phyloP scores from a whole-genome alignment of 2,888 invertebrate genomes.

The Xanthia togata region DNA sequence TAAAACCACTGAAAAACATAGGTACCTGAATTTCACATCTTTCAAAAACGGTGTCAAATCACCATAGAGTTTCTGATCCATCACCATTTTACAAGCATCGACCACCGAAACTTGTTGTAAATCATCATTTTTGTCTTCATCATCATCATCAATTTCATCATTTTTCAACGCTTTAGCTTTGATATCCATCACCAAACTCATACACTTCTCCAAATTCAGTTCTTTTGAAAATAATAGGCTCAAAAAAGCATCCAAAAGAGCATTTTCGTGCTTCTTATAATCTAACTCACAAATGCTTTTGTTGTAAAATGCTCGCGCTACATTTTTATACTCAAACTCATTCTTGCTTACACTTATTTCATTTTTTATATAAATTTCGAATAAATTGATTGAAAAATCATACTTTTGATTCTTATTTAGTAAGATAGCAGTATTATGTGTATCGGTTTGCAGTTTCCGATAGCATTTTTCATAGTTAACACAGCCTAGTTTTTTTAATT shows the following conservation, averaged over 20 bases:
- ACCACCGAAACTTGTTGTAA: conserved; percentile 76
- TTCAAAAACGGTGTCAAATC: conserved; percentile 74
- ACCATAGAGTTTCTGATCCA: conserved; percentile 73
- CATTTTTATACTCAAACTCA: conserved; percentile 75
- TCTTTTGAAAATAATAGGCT: conserved; percentile 79
- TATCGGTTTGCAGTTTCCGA: conserved; percentile 80
- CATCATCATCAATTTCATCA: conserved; percentile 58
- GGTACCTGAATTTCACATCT: conserved; percentile 78
- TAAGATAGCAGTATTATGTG: conserved; percentile 82
- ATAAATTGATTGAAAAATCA: conserved; percentile 80
- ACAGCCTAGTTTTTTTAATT: conserved; percentile 75
- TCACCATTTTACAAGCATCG: conserved; percentile 71
- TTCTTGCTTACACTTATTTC: conserved; percentile 72
- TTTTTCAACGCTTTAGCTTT: conserved; percentile 80
- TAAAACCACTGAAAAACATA: background rate
- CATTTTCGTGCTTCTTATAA: conserved; percentile 74
- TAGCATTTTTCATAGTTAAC: conserved; percentile 78
- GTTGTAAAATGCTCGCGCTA: conserved; percentile 83
- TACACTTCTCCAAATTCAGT: conserved; percentile 77
- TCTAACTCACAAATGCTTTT: conserved; percentile 85
- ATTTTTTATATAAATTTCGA: conserved; percentile 78
- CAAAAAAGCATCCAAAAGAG: conserved; percentile 79
- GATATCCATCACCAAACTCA: conserved; percentile 84
- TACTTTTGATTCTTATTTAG: conserved; percentile 78
- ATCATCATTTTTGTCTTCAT: conserved; percentile 58